Evolutionary conservation across 2,888 invertebrate species (phyloP), one percentile per base, ranked within the genome.

Genomic region (Eupithecia abbreviata): DNA sequence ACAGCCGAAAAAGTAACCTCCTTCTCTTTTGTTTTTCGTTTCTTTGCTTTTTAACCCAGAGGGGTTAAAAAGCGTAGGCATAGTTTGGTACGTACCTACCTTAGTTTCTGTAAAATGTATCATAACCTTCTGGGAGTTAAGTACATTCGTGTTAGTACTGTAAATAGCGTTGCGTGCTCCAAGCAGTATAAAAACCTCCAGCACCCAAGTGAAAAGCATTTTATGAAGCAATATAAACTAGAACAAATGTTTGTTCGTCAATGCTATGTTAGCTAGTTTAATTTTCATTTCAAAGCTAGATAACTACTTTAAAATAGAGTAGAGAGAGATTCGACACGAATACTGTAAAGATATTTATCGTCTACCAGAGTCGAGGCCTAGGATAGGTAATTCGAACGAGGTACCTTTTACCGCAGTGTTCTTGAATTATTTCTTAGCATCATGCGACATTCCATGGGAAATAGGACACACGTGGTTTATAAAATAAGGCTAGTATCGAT

Each of bases 81-180:
- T 7, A 15, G 30, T 30, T 30, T 30, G 30, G 30, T 30, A 30
- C 30, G 1, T 15, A 45, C 7, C 7, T 45, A 45, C 6, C 15
- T 15, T 51, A n/a, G n/a, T 2, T 9, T 58, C 55, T 18, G 55
- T 18, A 18, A 18, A 58, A 18, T 9, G 0, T 55, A 58, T 58
- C 18, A 18, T 18, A 58, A 58, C 55, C 55, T 58, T 58, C n/a
- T 18, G 42, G 66, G 15, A 66, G 15, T 1, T 3, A 66, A 1
- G 13, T 13, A 12, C 84, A 82, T 89, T 89, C 90, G 88, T 89
- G 89, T 84, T 0, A n/a, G 55, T 10, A 58, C 18, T 62, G 62
- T 62, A 86, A 84, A 88, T 83, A 84, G 81, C 80, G 82, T 89
- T 85, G 90, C 90, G 90, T 90, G 90, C 85, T 85, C 76, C 58